Evolutionary conservation across 2,797 vertebrate species (phyloP), one percentile per base, ranked within the genome.

Genomic region (Mus minutoides): DNA sequence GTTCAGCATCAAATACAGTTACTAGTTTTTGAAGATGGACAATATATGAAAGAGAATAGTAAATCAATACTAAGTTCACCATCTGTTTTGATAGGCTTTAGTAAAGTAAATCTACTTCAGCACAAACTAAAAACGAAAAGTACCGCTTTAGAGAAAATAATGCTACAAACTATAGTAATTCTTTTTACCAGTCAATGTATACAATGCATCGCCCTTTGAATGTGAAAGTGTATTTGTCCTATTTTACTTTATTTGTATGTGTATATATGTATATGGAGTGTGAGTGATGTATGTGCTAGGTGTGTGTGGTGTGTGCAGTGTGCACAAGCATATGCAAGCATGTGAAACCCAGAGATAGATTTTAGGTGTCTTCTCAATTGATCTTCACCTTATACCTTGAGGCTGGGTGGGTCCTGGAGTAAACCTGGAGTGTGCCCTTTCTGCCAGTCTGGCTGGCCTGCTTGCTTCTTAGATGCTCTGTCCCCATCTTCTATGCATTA

Each of bases 101-200:
- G 79, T 93, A 89, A 90, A 60, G 17, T 79, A 75, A 80, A 90
- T 90, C 7, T 49, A 17, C 64, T 91, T 95, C 86, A 64, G 54
- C 69, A 17, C 71, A 93, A 67, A 96, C 60, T 92, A 49, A 80
- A 94, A 77, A 77, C 54, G 60, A 29, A 67, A 75, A 90, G 3
- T 91, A 82, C 91, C 46, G 6, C 80, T 95, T 91, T 76, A 43
- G 60, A 54, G 94, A 84, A 96, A 95, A 90, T 49, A 60, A 2
- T 69, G 29, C 93, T 89, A 31, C 14, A 90, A 76, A 60, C 6
- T 87, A 40, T 49, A 71, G 40, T 54, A 40, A 94, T 62, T 84
- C 37, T 62, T 91, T 92, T 93, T 93, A 85, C 26, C 52, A 52
- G 77, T n/a, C 91, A 77, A 73, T 40, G 31, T 71, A 49, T 37